Evolutionary conservation across 2,888 invertebrate species (phyloP).

Genomic region (Trissolcus brochymenae): DNA sequence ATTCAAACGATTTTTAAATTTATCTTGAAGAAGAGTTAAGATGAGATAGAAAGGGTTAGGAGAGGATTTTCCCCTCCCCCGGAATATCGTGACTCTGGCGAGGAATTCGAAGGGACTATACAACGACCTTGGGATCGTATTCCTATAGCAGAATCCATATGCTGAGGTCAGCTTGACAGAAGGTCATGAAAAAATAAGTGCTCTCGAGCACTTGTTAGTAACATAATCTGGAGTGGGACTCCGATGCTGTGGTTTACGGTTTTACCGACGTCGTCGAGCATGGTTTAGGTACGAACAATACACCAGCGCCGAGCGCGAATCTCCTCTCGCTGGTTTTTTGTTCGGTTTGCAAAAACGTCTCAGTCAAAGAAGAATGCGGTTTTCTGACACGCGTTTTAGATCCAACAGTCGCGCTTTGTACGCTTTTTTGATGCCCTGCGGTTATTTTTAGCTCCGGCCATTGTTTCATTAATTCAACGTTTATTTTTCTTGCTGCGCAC

Average conservation of each 20-base stretch:
- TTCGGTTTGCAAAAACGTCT: slow-evolving; percentile 25
- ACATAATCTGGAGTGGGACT: slow-evolving; percentile 50
- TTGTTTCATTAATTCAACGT: not conserved
- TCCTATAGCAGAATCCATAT: slow-evolving; percentile 57
- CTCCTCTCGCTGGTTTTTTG: slow-evolving; percentile 31
- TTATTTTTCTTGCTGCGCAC: slow-evolving; percentile 2
- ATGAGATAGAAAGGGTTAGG: no score
- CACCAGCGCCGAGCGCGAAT: slow-evolving; percentile 18
- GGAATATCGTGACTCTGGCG: slow-evolving; percentile 50
- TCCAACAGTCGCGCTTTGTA: slow-evolving; percentile 10
- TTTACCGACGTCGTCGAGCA: slow-evolving; percentile 43
- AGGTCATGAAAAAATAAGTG: slow-evolving; percentile 63
- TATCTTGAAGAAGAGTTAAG: no score
- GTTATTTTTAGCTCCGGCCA: not conserved
- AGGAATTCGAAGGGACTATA: slow-evolving; percentile 54
- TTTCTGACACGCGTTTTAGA: slow-evolving; percentile 30
- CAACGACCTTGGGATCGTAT: slow-evolving; percentile 47
- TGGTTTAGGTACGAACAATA: slow-evolving; percentile 47
- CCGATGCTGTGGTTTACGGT: slow-evolving; percentile 48
- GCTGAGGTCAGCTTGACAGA: slow-evolving; percentile 59
- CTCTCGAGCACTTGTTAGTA: slow-evolving; percentile 54
- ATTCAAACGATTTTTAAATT: no score
- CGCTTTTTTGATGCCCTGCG: slow-evolving; percentile 8
- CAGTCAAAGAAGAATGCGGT: slow-evolving; percentile 31
- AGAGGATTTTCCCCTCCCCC: not conserved